Evolutionary conservation across 2,797 vertebrate genomes (phyloP).

Genomic region (Eupleurogrammus muticus): DNA sequence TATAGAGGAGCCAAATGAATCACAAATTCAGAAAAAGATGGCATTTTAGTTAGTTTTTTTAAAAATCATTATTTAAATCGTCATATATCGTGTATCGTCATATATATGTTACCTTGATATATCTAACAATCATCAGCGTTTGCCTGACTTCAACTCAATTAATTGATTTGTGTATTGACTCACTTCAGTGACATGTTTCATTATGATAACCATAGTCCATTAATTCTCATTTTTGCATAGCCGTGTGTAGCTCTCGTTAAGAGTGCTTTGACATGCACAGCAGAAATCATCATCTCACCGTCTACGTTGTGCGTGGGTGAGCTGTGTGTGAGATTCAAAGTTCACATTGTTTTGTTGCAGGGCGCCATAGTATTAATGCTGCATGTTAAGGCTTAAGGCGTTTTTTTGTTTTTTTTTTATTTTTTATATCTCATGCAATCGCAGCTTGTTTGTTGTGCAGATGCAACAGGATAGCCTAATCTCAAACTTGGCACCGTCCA

Average conservation of each 20-base stretch:
- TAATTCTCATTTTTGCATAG: slow-evolving; percentile 53
- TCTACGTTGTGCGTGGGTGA: slow-evolving; percentile 27
- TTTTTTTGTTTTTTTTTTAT: slow-evolving; percentile 7
- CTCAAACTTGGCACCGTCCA: slow-evolving; percentile 8
- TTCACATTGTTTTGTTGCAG: slow-evolving; percentile 19
- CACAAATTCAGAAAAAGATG: slow-evolving; percentile 12
- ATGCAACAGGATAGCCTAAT: slow-evolving; percentile 1
- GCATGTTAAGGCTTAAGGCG: neutral
- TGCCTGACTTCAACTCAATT: slow-evolving; percentile 13
- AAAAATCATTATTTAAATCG: too few relatives aligned
- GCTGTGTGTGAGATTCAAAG: slow-evolving; percentile 35
- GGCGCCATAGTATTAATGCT: slow-evolving; percentile 5
- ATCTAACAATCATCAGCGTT: neutral
- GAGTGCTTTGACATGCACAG: slow-evolving; percentile 48
- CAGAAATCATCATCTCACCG: slow-evolving; percentile 22
- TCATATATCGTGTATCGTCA: neutral
- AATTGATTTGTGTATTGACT: slow-evolving; percentile 43
- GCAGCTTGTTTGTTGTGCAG: slow-evolving; percentile 5
- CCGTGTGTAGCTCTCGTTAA: slow-evolving; percentile 44
- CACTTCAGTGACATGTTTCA: slow-evolving; percentile 40
- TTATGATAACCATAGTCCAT: slow-evolving; percentile 36
- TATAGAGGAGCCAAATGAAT: slow-evolving; percentile 7
- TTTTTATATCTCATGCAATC: neutral
- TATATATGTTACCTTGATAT: neutral
- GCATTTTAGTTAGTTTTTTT: neutral